Evolutionary conservation across 1,140 invertebrate species (phyloP).

Genomic region (Drosophila kohkoa): DNA sequence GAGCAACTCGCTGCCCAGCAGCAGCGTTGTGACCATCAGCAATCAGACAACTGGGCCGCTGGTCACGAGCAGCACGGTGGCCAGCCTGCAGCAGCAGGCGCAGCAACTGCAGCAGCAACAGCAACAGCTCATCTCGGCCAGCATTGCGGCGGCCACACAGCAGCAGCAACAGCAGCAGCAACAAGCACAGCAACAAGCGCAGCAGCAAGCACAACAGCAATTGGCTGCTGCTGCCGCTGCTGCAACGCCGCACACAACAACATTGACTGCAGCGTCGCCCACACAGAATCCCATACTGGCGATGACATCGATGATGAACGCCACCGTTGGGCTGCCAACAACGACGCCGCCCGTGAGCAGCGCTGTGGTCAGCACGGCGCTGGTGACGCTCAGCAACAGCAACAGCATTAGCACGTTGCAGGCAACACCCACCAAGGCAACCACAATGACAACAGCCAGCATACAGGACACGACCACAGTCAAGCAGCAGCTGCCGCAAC

Average conservation of each 20-base stretch:
- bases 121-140: slow-evolving; percentile 55
- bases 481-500: slow-evolving; percentile 26
- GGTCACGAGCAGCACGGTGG: slow-evolving; percentile 74
- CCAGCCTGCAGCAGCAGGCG: slow-evolving; percentile 65
- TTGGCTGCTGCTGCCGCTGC: slow-evolving; percentile 47
- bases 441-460: slow-evolving; percentile 18
- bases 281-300: slow-evolving; percentile 81
- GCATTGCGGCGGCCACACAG: slow-evolving; percentile 64
- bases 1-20: slow-evolving; percentile 59
- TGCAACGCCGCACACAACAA: slow-evolving; percentile 43
- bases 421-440: slow-evolving; percentile 61
- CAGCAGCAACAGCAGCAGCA: slow-evolving; percentile 49
- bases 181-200: slow-evolving; percentile 51
- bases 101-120: slow-evolving; percentile 62
- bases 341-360: slow-evolving; percentile 50
- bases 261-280: slow-evolving; percentile 57
- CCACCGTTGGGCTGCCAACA: slow-evolving; percentile 64
- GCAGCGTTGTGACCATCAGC: slow-evolving; percentile 76
- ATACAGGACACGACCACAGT: slow-evolving; percentile 26
- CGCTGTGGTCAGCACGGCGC: slow-evolving; percentile 34
- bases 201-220: slow-evolving; percentile 51
- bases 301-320: slow-evolving; percentile 83
- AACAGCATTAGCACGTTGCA: slow-evolving; percentile 40
- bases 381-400: slow-evolving; percentile 59
- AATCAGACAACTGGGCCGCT: slow-evolving; percentile 72